Conservation (phyloP, 1,140 invertebrate genomes). For the Pseudoatta argentina region DNA sequence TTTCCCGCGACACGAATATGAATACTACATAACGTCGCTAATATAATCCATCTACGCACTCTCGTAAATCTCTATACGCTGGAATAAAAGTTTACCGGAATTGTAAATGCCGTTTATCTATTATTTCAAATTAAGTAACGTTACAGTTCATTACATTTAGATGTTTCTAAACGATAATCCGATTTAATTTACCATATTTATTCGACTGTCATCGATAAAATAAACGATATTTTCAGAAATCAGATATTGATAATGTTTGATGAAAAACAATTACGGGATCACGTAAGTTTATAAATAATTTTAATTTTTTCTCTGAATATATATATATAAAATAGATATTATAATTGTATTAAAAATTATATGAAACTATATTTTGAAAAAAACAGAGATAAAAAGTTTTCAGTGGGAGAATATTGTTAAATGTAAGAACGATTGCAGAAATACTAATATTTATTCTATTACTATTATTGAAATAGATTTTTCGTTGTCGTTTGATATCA, state of each 20-base stretch:
- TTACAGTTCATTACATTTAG: background rate
- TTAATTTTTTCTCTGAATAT: background rate
- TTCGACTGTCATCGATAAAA: background rate
- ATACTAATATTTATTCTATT: constrained; percentile 34
- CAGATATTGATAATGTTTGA: background rate
- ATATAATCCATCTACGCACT: constrained; percentile 28
- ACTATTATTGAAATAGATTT: constrained; percentile 34
- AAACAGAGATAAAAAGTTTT: background rate
- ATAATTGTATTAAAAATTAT: background rate
- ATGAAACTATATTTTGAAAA: background rate
- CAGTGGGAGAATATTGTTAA: background rate
- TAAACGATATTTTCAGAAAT: background rate
- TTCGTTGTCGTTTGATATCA: constrained; percentile 32
- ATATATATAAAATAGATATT: background rate
- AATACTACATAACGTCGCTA: constrained; percentile 28
- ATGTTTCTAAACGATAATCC: background rate
- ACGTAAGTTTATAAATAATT: background rate
- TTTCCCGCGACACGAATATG: constrained; percentile 54
- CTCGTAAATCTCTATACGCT: background rate
- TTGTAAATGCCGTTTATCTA: constrained; percentile 14
- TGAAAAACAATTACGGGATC: background rate
- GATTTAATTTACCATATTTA: background rate
- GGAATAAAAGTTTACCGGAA: background rate
- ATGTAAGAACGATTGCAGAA: background rate
- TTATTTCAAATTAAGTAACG: background rate